Evolutionary conservation across 1,140 invertebrate species (phyloP).

Genomic region (Cardiocondyla obscurior): DNA sequence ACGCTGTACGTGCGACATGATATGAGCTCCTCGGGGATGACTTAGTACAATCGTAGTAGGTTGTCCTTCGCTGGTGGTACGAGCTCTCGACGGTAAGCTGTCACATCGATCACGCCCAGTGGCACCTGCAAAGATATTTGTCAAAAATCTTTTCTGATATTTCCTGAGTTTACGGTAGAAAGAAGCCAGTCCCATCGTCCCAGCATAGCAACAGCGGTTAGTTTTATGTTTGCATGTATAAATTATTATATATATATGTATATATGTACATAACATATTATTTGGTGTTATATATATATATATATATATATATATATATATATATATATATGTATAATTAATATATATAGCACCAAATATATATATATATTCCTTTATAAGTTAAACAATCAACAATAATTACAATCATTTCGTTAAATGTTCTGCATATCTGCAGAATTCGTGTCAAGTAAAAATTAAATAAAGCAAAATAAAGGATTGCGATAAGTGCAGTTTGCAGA

Average conservation of each 20-base stretch:
- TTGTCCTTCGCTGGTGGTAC: conserved; percentile 86
- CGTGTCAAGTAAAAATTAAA: conserved; percentile 3
- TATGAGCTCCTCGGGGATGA: conserved; percentile 78
- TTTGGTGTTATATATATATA: conserved; percentile 49
- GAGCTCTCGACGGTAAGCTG: conserved; percentile 89
- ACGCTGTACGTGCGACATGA: conserved; percentile 81
- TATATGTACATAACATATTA: conserved; percentile 2
- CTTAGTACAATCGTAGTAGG: conserved; percentile 73
- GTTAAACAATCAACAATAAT: conserved; percentile 53
- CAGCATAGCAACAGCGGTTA: conserved; percentile 73
- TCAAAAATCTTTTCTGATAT: background rate
- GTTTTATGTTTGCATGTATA: conserved; percentile 53
- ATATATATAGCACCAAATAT: conserved; percentile 53
- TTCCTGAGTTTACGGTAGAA: conserved; percentile 1
- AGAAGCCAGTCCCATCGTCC: conserved; percentile 76
- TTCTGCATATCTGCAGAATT: background rate
- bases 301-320: conserved; percentile 29
- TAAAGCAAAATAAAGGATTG: conserved; percentile 14
- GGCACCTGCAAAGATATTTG: conserved; percentile 76
- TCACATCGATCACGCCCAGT: conserved; percentile 89
- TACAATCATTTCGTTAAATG: background rate
- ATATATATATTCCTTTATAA: conserved; percentile 29
- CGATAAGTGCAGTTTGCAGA: conserved; percentile 1
- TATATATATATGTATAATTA: conserved; percentile 5
- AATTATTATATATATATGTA: conserved; percentile 52